Conservation (phyloP, 2,888 invertebrate species). For the Coelogynopora nodosa region DNA sequence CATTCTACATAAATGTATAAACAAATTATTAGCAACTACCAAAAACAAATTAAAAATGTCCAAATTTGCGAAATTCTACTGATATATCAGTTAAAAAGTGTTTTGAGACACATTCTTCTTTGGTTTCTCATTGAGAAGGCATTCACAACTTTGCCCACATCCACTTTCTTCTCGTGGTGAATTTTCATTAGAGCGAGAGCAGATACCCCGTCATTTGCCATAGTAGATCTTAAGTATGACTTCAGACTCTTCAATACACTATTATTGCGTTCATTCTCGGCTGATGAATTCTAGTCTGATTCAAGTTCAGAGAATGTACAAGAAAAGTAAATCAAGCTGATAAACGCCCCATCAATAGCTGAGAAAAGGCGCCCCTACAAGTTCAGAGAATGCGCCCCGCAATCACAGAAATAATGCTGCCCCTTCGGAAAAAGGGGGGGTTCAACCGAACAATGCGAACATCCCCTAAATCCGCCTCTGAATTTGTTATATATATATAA, state of each 20-base stretch:
- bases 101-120: slow-evolving; percentile 4
- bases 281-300: no score
- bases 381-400: no score
- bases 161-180: slow-evolving; percentile 8
- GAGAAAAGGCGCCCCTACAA: no score
- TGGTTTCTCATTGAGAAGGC: slow-evolving; percentile 23
- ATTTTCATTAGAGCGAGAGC: slow-evolving; percentile 8
- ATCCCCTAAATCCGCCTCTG: no score
- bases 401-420: no score
- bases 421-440: no score
- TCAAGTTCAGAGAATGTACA: no score
- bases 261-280: not conserved
- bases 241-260: slow-evolving; percentile 31
- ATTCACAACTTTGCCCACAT: not conserved
- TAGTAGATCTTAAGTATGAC: slow-evolving; percentile 31
- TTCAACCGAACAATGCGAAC: no score
- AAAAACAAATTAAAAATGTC: slow-evolving; percentile 11
- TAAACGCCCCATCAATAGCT: no score
- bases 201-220: slow-evolving; percentile 11
- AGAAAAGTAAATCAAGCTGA: no score
- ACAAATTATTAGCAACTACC: slow-evolving; percentile 15
- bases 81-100: slow-evolving; percentile 18
- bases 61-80: slow-evolving; percentile 8
- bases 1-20: slow-evolving; percentile 1
- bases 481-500: no score